A percentile compares a stretch with the other conserved stretches of the same genome.
Conservation (phyloP, 2,888 invertebrate species). For the Drosophila maculinotata region DNA sequence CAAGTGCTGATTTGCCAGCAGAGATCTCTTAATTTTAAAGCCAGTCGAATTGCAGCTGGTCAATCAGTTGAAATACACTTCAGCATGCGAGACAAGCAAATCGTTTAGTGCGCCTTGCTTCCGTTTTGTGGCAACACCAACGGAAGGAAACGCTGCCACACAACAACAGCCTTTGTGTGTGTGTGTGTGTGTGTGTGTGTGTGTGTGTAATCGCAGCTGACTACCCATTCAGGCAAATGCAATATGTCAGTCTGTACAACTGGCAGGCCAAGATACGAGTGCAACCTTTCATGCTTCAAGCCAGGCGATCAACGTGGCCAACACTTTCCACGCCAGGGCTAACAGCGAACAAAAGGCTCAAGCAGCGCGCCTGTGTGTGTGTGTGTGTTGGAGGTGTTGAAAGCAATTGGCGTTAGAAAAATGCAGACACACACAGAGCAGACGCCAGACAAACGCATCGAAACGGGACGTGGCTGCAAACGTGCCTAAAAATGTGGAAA, state of each 20-base stretch:
- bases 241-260: conserved; percentile 72
- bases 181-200: conserved; percentile 15
- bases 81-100: conserved; percentile 74
- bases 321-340: conserved; percentile 40
- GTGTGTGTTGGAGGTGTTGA: conserved; percentile 66
- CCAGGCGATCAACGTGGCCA: conserved; percentile 56
- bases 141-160: conserved; percentile 62
- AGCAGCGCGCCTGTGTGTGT: conserved; percentile 27
- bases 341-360: conserved; percentile 64
- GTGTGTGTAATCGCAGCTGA: conserved; percentile 73
- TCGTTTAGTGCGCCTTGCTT: conserved; percentile 77
- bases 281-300: conserved; percentile 54
- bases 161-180: conserved; percentile 7
- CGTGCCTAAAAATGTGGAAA: conserved; percentile 77
- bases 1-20: not conserved
- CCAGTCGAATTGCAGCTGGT: conserved; percentile 43
- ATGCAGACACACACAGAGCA: conserved; percentile 41
- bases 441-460: conserved; percentile 57
- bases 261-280: conserved; percentile 70
- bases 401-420: conserved; percentile 73
- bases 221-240: conserved; percentile 77
- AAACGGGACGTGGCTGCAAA: conserved; percentile 56
- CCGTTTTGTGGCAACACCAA: conserved; percentile 67
- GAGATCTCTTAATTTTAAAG: conserved; percentile 70
- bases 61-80: conserved; percentile 66